Base-by-base conservation (phyloP, 1,140 invertebrate genomes). In the Arion vulgaris region DNA sequence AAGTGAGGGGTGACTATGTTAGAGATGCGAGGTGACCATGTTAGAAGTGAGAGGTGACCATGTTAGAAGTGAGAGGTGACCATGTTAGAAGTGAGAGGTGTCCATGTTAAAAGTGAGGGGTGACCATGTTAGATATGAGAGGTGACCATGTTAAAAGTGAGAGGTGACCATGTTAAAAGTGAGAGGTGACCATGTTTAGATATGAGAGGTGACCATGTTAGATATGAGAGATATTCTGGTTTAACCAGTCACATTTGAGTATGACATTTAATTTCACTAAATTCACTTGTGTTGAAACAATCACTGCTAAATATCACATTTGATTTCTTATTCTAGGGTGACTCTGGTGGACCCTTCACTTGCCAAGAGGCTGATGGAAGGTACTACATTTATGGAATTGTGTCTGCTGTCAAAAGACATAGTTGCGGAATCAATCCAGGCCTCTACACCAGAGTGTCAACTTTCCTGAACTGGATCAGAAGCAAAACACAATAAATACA, bases 331-430 rank as follows among this genome's bases (percentile, higher is more conserved):
- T 2, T 32, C 7, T 34, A 80, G 79, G 79, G 68, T 36, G 79
- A 80, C 68, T 80, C 79, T 34, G 79, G 79, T 15, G 79, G 79
- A 13, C 79, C 79, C 1, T 53, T 80, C 17, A 28, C 69, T 9
- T 80, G 79, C 45, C 7, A 32, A 5, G 79, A 53, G 13, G 1
- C 66, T 17, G 79, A 72, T 51, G 41, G 41, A 1, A n/a, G n/a
- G 13, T 80, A 49, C 41, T 72, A 80, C 68, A 17, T 62, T 15
- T 72, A 72, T 38, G 79, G 79, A 11, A 51, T 80, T 2, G 68
- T 80, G 13, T 80, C 79, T 9, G 38, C 68, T 34, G 79, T 39
- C 13, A 5, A 51, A 13, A 45, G 32, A 0, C 7, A 28, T 0
- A 15, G 72, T 4, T 80, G 79, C 72, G 79, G 79, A 17, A 80